phyloP scores from a whole-genome alignment of 2,113 vertebrate species.

The Silurus meridionalis region DNA sequence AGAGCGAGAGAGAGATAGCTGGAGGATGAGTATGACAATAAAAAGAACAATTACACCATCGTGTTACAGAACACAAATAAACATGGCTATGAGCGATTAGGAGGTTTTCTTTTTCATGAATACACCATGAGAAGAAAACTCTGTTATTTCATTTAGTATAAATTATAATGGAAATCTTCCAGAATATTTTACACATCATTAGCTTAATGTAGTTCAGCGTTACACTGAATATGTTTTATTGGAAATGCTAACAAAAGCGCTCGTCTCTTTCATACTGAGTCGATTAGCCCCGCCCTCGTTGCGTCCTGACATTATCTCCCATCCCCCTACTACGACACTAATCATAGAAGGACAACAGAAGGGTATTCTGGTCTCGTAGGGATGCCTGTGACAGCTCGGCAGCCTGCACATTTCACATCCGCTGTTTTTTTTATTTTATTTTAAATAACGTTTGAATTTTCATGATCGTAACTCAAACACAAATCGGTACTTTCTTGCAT shows the following conservation, averaged over 20 bases:
- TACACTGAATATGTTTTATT: not conserved
- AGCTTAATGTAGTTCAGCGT: not conserved
- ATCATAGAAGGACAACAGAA: not conserved
- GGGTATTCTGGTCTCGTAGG: not conserved
- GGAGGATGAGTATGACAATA: constrained; percentile 6
- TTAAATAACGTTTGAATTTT: not conserved
- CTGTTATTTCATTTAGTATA: not conserved
- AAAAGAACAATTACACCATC: constrained; percentile 27
- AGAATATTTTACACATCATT: not conserved
- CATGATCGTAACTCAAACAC: not conserved
- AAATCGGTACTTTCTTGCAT: not conserved
- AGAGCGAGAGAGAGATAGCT: not conserved
- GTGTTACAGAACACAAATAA: constrained; percentile 25
- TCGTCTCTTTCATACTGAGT: not conserved
- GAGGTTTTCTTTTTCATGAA: not conserved
- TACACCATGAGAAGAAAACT: not conserved
- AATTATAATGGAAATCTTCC: not conserved
- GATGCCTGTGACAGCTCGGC: not conserved
- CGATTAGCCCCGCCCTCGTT: not conserved
- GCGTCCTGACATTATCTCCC: not conserved
- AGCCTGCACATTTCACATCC: not conserved
- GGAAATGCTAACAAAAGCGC: not conserved
- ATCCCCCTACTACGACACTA: not conserved
- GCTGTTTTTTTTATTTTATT: not conserved
- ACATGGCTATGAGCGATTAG: not conserved